Conservation (phyloP, 2,797 vertebrate species). For the Falco peregrinus region DNA sequence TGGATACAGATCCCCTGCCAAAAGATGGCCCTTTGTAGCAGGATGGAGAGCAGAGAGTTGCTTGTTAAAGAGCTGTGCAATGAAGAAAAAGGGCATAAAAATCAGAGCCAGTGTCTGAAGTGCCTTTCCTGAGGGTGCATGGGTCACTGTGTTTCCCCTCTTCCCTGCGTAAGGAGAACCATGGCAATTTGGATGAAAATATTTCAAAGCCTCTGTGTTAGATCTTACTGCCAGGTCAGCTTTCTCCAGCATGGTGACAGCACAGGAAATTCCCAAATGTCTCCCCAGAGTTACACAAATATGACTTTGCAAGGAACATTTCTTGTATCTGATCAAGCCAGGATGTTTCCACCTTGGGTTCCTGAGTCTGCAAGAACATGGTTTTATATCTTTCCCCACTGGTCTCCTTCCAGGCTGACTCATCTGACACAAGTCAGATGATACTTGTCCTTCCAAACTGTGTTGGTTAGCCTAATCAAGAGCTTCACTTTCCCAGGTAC, state of each 20-base stretch:
- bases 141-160: not conserved
- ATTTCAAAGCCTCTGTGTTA: not conserved
- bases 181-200: not conserved
- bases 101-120: not conserved
- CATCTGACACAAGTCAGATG: not conserved
- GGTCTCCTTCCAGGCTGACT: not conserved
- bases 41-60: not conserved
- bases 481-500: not conserved
- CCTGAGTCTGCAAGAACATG: not conserved
- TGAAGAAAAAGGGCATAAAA: not conserved
- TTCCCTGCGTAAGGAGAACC: accelerated
- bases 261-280: not conserved
- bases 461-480: not conserved
- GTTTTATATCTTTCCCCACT: not conserved
- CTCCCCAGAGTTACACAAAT: not conserved
- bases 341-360: not conserved
- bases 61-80: not conserved
- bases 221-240: not conserved
- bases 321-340: not conserved
- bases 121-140: not conserved
- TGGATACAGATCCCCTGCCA: not conserved
- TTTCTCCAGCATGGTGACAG: not conserved
- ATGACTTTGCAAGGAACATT: not conserved
- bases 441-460: not conserved
- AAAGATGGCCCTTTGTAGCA: not conserved